Base-by-base conservation (phyloP, 2,113 vertebrate genomes). In the Elephas maximus region DNA sequence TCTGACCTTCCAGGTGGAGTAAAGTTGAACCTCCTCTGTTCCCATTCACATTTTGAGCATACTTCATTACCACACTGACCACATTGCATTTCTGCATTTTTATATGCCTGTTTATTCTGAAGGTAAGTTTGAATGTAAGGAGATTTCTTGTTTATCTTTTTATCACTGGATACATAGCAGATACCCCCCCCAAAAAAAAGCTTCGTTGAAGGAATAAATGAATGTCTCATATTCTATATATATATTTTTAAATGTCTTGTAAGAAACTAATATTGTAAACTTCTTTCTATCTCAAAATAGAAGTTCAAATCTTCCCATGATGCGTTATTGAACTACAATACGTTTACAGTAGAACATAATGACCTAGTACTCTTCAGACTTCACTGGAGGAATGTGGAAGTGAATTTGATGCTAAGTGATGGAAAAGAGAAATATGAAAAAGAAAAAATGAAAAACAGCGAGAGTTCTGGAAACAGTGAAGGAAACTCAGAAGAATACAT, bases 341-440 rank as follows among this genome's bases (percentile, higher is more conserved):
- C 98, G 18, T 97, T 98, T 11, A 21, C 96, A 81, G 95, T 97
- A 98, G 97, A 98, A 11, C 97, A 98, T 91, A 98, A 98, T 95
- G 98, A 98, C 91, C 95, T 99, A 74, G 98, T 99, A 37, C 97
- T 99, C 92, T 98, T 99, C 83, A 98, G 93, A 89, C 79, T 98
- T 24, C 88, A 97, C 33, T 97, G 15, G 6, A 79, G 96, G 86
- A 79, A 30, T 10, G 1, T 10, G 11, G 90, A 97, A 87, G 51
- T 90, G 80, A 97, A 81, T 94, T 94, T 73, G 51, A 65, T 93
- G 91, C 45, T 6, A 71, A 97, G 86, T 33, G n/a, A 84, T 48
- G 26, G 57, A 76, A 88, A 96, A 95, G 97, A 90, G 87, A 90
- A 97, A 84, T 6, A 18, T 33, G 94, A 96, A 69, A 93, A 94